Conservation (phyloP, 2,113 vertebrate species). For the Otis tarda region DNA sequence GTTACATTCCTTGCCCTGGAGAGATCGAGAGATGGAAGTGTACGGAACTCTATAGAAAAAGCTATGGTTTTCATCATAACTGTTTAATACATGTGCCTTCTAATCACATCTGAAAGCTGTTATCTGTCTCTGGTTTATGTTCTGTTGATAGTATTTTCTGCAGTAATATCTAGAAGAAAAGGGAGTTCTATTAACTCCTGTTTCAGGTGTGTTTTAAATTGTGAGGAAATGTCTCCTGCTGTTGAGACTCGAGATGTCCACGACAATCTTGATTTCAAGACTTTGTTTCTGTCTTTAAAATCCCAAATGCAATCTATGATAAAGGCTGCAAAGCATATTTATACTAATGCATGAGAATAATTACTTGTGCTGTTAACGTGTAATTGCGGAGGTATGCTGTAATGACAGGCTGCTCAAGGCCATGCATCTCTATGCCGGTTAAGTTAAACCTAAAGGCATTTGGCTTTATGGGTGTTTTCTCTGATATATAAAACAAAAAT, state of each 20-base stretch:
- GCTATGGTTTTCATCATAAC: background rate
- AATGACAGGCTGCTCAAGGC: background rate
- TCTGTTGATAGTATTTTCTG: background rate
- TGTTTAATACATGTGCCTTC: background rate
- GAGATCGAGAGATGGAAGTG: background rate
- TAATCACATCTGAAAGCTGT: background rate
- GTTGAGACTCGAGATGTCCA: fast-evolving
- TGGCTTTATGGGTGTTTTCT: background rate
- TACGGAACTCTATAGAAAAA: background rate
- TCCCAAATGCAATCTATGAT: background rate
- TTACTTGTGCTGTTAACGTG: background rate
- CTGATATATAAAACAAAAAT: background rate
- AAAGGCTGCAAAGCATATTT: background rate
- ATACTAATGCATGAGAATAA: background rate
- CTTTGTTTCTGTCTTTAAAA: background rate
- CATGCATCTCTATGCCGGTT: background rate
- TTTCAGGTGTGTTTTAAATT: background rate
- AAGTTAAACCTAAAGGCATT: background rate
- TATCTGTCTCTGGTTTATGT: background rate
- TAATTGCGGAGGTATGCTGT: background rate
- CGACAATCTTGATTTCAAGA: background rate
- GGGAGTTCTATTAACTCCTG: background rate
- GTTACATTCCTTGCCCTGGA: background rate
- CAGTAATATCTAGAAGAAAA: background rate
- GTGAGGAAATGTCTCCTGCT: background rate